Evolutionary conservation across 2,888 invertebrate species (phyloP).

Genomic region (Caradrina kadenii): DNA sequence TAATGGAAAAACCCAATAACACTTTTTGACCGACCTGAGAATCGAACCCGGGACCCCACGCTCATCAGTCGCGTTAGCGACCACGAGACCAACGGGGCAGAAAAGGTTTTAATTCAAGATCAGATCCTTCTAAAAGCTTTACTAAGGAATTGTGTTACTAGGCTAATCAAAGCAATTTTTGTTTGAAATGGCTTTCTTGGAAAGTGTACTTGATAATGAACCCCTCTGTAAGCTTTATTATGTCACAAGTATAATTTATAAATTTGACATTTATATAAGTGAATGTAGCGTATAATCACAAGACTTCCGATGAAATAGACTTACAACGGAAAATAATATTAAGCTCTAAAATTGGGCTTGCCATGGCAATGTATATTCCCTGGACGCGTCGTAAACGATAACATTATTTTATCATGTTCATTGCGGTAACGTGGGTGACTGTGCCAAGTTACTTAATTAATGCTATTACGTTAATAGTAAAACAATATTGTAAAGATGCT

Average conservation of each 20-base stretch:
- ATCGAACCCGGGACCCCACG: too few relatives aligned
- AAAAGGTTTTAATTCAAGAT: background rate
- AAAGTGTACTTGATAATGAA: background rate
- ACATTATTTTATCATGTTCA: conserved; percentile 2
- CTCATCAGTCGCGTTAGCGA: too few relatives aligned
- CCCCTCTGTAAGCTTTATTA: background rate
- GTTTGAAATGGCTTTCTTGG: background rate
- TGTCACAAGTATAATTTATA: background rate
- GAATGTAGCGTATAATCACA: background rate
- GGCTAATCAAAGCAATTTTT: background rate
- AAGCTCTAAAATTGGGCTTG: background rate
- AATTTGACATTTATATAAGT: background rate
- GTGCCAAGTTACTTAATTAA: background rate
- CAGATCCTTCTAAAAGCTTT: background rate
- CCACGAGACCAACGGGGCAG: too few relatives aligned
- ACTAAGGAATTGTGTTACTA: background rate
- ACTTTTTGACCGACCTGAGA: too few relatives aligned
- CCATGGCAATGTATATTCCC: conserved; percentile 13
- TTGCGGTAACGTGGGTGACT: background rate
- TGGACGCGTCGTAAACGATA: background rate
- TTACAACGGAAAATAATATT: background rate
- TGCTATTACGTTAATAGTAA: background rate
- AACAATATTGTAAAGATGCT: background rate
- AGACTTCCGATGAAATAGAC: background rate
- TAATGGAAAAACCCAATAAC: too few relatives aligned